Evolutionary conservation across 2,888 invertebrate species (phyloP), one percentile per base, ranked within the genome.

Genomic region (Platycheirus rosarum): DNA sequence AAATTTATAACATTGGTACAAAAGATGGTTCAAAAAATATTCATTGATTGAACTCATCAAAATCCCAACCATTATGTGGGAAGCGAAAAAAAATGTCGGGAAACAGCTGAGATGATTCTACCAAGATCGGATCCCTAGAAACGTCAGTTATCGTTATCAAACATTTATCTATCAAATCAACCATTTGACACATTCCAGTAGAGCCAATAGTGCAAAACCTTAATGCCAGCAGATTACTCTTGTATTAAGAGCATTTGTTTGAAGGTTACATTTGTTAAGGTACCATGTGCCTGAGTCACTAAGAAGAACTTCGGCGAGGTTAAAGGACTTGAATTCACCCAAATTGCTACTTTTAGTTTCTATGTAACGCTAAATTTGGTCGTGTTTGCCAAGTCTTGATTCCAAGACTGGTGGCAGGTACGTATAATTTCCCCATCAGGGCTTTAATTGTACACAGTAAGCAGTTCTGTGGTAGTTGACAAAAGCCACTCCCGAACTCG

Each of bases 401-500:
- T 96, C 94, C 29, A 96, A 92, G 0, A 93, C 92, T 53, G 92
- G 92, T 26, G 94, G 93, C 8, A 93, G 93, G 57, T 93, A 68
- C 93, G 93, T 85, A 95, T 94, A 0, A 90, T 89, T 23, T 91
- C 91, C 2, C 93, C 92, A 55, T 93, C 93, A 62, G 94, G 93
- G 74, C 94, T 93, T 69, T 93, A 93, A 16, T 93, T 92, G 55
- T 93, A 91, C 1, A 90, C 85, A n/a, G 93, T 92, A 9, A 94
- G 91, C 51, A 96, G 89, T 85, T 93, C 93, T 8, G 91, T 91
- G 0, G 96, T 96, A 0, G 94, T 94, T 79, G 92, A 92, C 4
- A 93, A 88, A 14, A 97, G 90, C 96, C 97, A 97, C 78, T 94
- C 94, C 46, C 94, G 93, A 88, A 97, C 96, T 3, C 94, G 92